phyloP scores from a whole-genome alignment of 30 jellyfish, hydroid and myxozoan species.

The Aurelia sp. region DNA sequence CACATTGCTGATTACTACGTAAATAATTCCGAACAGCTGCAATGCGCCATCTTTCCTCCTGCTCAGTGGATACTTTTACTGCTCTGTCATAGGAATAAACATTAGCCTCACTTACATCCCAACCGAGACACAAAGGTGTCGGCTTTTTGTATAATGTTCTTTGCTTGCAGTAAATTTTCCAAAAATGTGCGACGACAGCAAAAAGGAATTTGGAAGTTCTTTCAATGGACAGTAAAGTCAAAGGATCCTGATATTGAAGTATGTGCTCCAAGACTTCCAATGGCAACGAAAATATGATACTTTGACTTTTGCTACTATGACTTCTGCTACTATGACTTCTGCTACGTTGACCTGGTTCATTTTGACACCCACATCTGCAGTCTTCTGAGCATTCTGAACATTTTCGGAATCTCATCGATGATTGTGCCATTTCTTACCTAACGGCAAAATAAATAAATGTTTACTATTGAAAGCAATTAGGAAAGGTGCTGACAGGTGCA shows the following conservation, averaged over 20 bases:
- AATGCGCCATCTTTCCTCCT: constrained; percentile 56
- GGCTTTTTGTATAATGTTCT: constrained; percentile 23
- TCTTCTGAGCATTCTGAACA: constrained; percentile 48
- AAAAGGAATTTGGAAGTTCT: constrained; percentile 27
- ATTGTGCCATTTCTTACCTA: constrained; percentile 9
- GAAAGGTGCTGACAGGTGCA: too few species aligned
- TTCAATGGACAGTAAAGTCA: constrained; percentile 46
- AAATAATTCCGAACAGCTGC: constrained; percentile 53
- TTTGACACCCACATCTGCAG: constrained; percentile 72
- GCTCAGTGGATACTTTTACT: constrained; percentile 8
- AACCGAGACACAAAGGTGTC: constrained; percentile 58
- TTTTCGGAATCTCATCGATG: constrained; percentile 7
- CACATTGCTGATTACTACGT: constrained; percentile 28
- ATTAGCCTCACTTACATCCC: constrained; percentile 5
- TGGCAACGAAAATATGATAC: constrained; percentile 56
- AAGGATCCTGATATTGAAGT: constrained; percentile 46
- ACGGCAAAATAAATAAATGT: background rate
- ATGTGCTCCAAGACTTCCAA: constrained; percentile 60
- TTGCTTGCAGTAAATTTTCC: constrained; percentile 51
- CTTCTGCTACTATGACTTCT: too few species aligned
- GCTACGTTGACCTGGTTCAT: background rate
- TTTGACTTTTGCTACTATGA: too few species aligned
- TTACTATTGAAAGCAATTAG: too few species aligned
- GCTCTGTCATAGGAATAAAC: constrained; percentile 66
- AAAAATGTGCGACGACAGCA: constrained; percentile 29